Conservation (phyloP, 2,797 vertebrate genomes). For the Tinamus major region DNA sequence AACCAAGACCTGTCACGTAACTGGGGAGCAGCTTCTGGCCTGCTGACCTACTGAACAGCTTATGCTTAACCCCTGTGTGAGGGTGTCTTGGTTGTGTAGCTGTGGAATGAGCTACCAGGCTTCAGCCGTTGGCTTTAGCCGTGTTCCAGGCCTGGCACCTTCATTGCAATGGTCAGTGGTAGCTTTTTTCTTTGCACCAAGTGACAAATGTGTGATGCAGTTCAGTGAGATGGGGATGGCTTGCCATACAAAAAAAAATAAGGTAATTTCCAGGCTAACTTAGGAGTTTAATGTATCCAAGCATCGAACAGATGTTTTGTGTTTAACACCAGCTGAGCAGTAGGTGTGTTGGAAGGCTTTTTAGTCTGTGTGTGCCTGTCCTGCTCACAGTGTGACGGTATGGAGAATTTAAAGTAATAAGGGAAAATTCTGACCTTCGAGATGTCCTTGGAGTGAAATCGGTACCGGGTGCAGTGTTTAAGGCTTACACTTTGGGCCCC, state of each 20-base stretch:
- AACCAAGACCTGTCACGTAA: background rate
- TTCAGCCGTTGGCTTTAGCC: background rate
- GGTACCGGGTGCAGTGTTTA: background rate
- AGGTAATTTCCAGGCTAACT: background rate
- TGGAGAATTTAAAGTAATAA: background rate
- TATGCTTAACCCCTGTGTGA: accelerated
- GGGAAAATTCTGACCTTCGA: background rate
- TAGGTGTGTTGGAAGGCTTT: background rate
- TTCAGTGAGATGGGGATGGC: background rate
- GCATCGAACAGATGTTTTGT: background rate
- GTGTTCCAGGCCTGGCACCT: accelerated
- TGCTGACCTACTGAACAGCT: background rate
- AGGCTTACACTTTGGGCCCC: background rate
- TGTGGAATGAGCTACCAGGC: background rate
- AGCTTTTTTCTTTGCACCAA: background rate
- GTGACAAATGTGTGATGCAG: background rate
- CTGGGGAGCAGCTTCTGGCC: background rate
- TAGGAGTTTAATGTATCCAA: background rate
- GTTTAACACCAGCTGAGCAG: background rate
- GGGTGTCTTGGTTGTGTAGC: background rate
- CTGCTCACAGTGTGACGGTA: accelerated
- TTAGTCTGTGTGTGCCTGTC: background rate
- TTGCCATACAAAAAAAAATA: background rate
- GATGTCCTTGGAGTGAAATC: background rate
- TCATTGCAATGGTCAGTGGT: background rate